Percentiles rank a stretch among this genome's conserved stretches.
phyloP scores from a whole-genome alignment of 2,888 invertebrate genomes.

The Conistra vaccinii region DNA sequence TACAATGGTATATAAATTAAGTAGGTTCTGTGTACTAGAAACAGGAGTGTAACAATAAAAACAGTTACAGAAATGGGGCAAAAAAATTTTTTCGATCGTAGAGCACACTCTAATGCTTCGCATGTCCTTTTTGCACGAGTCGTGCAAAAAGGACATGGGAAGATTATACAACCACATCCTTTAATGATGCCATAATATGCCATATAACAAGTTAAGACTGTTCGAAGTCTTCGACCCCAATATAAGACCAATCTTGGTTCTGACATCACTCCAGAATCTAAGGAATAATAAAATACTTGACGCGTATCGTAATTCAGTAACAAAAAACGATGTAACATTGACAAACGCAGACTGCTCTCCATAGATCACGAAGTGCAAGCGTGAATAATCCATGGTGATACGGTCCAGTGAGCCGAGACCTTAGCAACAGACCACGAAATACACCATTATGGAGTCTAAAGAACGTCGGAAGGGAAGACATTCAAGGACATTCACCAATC shows the following conservation, averaged over 20 bases:
- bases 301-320: slow-evolving; percentile 32
- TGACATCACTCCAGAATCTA: background rate
- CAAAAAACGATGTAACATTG: slow-evolving; percentile 45
- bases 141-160: no score
- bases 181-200: no score
- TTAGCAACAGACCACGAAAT: slow-evolving; percentile 29
- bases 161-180: background rate
- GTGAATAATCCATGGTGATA: slow-evolving; percentile 51
- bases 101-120: no score
- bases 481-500: slow-evolving; percentile 3
- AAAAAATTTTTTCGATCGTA: no score
- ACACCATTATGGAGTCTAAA: background rate
- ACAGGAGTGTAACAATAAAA: no score
- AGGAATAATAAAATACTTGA: slow-evolving; percentile 18
- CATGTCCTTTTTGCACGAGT: no score
- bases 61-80: no score
- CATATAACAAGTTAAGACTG: no score
- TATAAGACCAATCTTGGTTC: background rate
- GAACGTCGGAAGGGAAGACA: background rate
- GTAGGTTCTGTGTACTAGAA: no score
- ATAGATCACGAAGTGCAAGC: slow-evolving; percentile 44
- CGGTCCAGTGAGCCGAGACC: slow-evolving; percentile 44
- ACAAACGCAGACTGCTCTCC: slow-evolving; percentile 32
- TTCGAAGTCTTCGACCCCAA: no score
- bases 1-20: no score